Evolutionary conservation across 1,140 invertebrate species (phyloP), one percentile per base, ranked within the genome.

Genomic region (Propsilocerus akamusi): DNA sequence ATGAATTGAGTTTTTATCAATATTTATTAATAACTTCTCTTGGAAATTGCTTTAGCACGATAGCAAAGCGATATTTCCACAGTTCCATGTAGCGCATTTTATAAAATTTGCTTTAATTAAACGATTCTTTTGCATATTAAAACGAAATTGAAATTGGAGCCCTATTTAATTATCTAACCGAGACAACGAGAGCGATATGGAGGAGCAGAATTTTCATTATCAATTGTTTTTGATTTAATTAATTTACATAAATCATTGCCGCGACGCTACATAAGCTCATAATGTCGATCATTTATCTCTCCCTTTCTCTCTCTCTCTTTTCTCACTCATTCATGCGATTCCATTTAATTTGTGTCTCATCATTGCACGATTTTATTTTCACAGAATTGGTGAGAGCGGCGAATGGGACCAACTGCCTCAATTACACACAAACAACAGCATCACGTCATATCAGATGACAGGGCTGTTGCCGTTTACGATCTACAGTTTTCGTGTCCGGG

Each of bases 401-500:
- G 67, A 72, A 14, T 81, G 78, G 78, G 72, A 78, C 59, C 69
- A 72, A 53, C 70, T 70, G 52, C 68, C 73, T 50, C 74, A 73
- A 53, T 76, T 80, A 52, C 63, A 74, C 51, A 84, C 81, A 4
- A 70, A 72, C 49, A 73, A 68, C 56, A 85, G 83, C 66, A 65
- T 70, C 37, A 80, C 78, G 46, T 72, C 66, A 56, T 78, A 80
- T 70, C 69, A 74, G 59, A 73, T 85, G 55, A 72, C 70, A 51
- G 72, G 71, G 47, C 68, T 85, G 50, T 68, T 70, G 52, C 81
- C 82, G 12, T 85, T 78, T 63, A 83, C 78, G 28, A 80, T 83
- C 47, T 83, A 85, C 65, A 82, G 79, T 62, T 85, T 85, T 68
- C 71, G 77, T 49, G 73, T 83, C 51, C 64, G 76, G 46, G 81